phyloP scores from a whole-genome alignment of 2,888 invertebrate genomes.

The Pheosia gnoma region DNA sequence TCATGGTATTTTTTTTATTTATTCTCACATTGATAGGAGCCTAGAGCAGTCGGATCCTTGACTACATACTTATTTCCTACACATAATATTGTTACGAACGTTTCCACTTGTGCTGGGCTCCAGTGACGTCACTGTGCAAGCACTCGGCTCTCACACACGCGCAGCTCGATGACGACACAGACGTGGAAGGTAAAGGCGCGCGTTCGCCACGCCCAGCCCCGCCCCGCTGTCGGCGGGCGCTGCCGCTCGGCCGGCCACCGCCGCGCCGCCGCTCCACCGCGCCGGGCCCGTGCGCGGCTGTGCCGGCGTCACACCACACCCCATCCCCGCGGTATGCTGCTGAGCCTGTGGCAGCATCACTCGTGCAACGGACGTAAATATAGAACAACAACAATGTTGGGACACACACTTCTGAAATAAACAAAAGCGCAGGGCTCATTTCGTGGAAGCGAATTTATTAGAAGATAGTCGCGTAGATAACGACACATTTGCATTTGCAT shows the following conservation, averaged over 20 bases:
- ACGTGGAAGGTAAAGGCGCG: slow-evolving; percentile 36
- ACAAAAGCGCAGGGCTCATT: slow-evolving; percentile 3
- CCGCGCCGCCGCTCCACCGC: neutral
- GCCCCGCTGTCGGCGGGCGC: slow-evolving; percentile 61
- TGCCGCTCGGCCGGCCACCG: slow-evolving; percentile 20
- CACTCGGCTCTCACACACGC: slow-evolving; percentile 19
- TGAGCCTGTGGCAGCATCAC: slow-evolving; percentile 9
- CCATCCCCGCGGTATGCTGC: neutral
- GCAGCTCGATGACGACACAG: slow-evolving; percentile 52
- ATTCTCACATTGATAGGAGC: no score
- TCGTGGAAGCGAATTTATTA: slow-evolving; percentile 14
- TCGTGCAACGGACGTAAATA: neutral
- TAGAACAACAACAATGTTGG: neutral
- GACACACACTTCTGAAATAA: neutral
- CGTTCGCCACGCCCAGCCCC: slow-evolving; percentile 71
- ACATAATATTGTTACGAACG: no score
- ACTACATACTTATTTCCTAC: no score
- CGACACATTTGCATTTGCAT: slow-evolving; percentile 54
- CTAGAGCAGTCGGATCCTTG: no score
- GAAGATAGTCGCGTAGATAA: slow-evolving; percentile 25
- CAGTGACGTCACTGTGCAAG: slow-evolving; percentile 33
- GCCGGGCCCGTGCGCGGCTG: neutral
- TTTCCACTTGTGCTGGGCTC: slow-evolving; percentile 9
- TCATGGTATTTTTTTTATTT: no score
- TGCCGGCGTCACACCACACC: neutral